A percentile compares a stretch with the other conserved stretches of the same genome.
Conservation (phyloP, 2,113 vertebrate genomes). For the Mastomys coucha region DNA sequence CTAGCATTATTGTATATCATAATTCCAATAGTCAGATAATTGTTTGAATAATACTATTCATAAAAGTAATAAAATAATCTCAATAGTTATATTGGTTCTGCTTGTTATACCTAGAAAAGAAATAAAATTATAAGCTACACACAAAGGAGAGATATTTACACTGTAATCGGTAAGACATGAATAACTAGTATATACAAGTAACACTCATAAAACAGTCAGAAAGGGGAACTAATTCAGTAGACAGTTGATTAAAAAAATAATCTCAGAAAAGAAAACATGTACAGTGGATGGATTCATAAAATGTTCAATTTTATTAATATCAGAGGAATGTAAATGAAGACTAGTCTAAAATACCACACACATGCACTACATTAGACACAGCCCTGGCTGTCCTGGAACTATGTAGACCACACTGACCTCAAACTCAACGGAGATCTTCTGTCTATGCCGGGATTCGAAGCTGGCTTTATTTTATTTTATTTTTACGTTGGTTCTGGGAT, state of each 20-base stretch:
- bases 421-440: not conserved
- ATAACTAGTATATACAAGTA: not conserved
- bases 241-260: not conserved
- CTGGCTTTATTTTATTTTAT: not conserved
- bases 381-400: not conserved
- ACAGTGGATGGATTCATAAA: not conserved
- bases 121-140: slow-evolving; percentile 37
- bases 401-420: not conserved
- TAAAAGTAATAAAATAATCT: slow-evolving; percentile 51
- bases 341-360: not conserved
- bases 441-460: not conserved
- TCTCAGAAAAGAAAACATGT: not conserved
- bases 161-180: not conserved
- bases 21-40: slow-evolving; percentile 26
- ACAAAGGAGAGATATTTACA: slow-evolving; percentile 37
- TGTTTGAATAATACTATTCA: not conserved
- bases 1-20: not conserved
- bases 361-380: not conserved
- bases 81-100: slow-evolving; percentile 1
- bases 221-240: not conserved
- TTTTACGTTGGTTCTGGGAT: not conserved
- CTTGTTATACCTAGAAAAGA: slow-evolving; percentile 37
- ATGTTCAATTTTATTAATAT: slow-evolving; percentile 38
- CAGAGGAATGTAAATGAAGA: slow-evolving; percentile 23
- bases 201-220: not conserved